phyloP scores from a whole-genome alignment of 2,113 vertebrate species.

The Plecotus auritus region DNA sequence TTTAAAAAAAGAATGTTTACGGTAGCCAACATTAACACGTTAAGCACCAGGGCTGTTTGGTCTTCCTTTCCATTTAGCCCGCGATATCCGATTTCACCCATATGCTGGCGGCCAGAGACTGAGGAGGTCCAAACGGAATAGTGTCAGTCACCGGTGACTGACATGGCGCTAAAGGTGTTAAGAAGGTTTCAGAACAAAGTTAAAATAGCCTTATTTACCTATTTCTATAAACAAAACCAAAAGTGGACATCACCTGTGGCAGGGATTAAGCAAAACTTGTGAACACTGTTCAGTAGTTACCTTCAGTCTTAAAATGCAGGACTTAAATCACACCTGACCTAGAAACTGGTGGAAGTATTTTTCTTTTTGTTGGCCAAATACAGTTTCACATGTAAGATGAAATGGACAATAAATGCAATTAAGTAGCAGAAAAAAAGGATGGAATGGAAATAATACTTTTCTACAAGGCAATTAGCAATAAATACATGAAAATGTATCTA shows the following conservation, averaged over 20 bases:
- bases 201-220: not conserved
- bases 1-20: too few species aligned
- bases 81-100: too few species aligned
- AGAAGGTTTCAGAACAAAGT: not conserved
- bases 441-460: not conserved
- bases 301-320: not conserved
- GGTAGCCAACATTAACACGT: too few species aligned
- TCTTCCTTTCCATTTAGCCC: too few species aligned
- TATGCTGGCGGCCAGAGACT: too few species aligned
- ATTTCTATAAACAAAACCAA: not conserved
- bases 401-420: not conserved
- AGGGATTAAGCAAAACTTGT: not conserved
- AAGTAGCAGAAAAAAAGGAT: not conserved
- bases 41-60: too few species aligned
- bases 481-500: not conserved
- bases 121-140: too few species aligned
- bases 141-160: too few species aligned
- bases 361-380: conserved; percentile 27
- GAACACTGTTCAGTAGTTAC: not conserved
- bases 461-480: not conserved
- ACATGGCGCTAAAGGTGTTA: not conserved
- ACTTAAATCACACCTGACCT: not conserved
- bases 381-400: not conserved
- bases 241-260: not conserved
- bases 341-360: not conserved